A percentile compares a stretch with the other conserved stretches of the same genome.
phyloP scores from a whole-genome alignment of 2,888 invertebrate genomes.

The Arge pagana region DNA sequence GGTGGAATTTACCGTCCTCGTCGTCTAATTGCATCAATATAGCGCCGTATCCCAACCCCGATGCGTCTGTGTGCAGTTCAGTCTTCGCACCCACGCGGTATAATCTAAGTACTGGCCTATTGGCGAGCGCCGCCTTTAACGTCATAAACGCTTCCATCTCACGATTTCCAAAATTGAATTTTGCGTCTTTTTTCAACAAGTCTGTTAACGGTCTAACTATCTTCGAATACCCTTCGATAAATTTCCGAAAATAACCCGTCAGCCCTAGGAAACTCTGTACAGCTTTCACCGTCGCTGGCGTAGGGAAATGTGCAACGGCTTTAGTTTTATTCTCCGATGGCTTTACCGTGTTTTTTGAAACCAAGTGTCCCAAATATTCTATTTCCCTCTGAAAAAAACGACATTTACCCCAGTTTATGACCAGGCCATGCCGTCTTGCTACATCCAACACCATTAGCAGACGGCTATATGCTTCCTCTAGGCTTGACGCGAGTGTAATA shows the following conservation, averaged over 20 bases:
- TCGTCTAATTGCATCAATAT: slow-evolving; percentile 21
- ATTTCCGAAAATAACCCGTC: slow-evolving; percentile 32
- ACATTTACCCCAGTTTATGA: slow-evolving; percentile 21
- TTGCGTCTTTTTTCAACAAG: not conserved
- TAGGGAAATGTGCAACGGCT: slow-evolving; percentile 29
- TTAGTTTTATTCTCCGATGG: slow-evolving; percentile 23
- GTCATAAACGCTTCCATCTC: slow-evolving; percentile 2
- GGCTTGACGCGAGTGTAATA: too few species aligned
- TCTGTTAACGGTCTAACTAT: slow-evolving; percentile 23
- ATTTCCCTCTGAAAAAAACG: slow-evolving; percentile 19
- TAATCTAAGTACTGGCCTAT: slow-evolving; percentile 12
- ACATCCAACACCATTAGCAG: slow-evolving; percentile 7
- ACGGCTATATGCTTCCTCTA: too few species aligned
- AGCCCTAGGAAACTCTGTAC: slow-evolving; percentile 30
- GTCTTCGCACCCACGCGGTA: slow-evolving; percentile 23
- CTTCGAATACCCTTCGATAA: slow-evolving; percentile 15
- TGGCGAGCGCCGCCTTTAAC: slow-evolving; percentile 16
- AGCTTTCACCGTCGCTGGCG: slow-evolving; percentile 17
- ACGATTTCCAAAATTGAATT: slow-evolving; percentile 3
- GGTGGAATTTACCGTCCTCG: slow-evolving; percentile 23
- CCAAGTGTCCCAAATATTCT: slow-evolving; percentile 18
- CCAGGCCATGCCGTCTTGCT: slow-evolving; percentile 23
- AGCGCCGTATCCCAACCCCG: slow-evolving; percentile 23
- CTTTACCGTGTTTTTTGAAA: slow-evolving; percentile 10
- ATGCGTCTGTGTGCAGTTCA: slow-evolving; percentile 29